A percentile compares a stretch with the other conserved stretches of the same genome.
Evolutionary conservation across 2,113 vertebrate species (phyloP).

Genomic region (Oostethus manadensis): DNA sequence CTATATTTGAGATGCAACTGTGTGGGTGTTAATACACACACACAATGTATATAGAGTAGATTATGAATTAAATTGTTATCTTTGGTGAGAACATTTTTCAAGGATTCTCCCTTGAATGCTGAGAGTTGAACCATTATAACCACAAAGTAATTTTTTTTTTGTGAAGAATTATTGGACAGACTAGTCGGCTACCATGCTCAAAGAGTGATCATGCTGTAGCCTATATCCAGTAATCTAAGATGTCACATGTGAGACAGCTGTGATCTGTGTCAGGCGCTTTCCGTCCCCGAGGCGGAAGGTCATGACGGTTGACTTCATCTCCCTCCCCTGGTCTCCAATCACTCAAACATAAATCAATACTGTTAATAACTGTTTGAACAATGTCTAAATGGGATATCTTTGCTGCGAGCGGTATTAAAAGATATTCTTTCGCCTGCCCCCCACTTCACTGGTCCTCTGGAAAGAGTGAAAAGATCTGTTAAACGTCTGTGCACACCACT

Average conservation of each 20-base stretch:
- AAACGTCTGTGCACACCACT: too few relatives aligned
- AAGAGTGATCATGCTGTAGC: conserved; percentile 40
- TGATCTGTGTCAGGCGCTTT: conserved; percentile 68
- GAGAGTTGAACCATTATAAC: too few relatives aligned
- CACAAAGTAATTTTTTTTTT: conserved; percentile 28
- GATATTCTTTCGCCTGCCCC: conserved; percentile 41
- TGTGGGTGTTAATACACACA: too few relatives aligned
- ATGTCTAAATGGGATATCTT: conserved; percentile 76
- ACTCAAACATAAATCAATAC: conserved; percentile 80
- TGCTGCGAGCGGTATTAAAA: conserved; percentile 67
- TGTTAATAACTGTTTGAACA: conserved; percentile 75
- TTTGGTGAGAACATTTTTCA: not conserved
- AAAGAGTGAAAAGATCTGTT: conserved; percentile 17
- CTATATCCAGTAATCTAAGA: conserved; percentile 61
- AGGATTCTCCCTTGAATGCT: too few relatives aligned
- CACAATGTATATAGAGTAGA: not conserved
- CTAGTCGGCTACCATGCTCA: conserved; percentile 30
- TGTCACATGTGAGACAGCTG: conserved; percentile 60
- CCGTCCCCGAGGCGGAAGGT: conserved; percentile 65
- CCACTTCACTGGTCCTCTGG: conserved; percentile 28
- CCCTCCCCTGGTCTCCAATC: conserved; percentile 69
- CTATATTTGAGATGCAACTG: too few relatives aligned
- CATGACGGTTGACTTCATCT: conserved; percentile 72
- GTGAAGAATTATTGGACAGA: conserved; percentile 27
- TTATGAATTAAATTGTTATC: not conserved